Evolutionary conservation across 1,140 invertebrate genomes (phyloP).

Genomic region (Batillaria attramentaria): DNA sequence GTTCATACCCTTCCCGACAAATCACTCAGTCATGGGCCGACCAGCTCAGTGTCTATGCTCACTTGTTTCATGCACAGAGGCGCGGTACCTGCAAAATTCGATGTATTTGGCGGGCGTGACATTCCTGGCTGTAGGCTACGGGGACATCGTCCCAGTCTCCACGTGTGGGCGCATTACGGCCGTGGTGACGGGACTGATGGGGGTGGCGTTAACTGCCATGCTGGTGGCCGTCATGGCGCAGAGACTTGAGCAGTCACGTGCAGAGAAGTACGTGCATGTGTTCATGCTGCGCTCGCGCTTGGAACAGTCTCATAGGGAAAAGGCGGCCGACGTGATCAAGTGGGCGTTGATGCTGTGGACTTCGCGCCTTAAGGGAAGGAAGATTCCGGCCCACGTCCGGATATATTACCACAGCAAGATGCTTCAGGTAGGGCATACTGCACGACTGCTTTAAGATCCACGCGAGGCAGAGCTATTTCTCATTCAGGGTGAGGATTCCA

Average conservation of each 20-base stretch:
- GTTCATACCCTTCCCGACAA: too few relatives aligned
- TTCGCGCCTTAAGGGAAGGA: constrained; percentile 33
- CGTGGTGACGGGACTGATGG: constrained; percentile 67
- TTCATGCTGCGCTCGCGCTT: constrained; percentile 68
- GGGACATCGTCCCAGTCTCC: constrained; percentile 66
- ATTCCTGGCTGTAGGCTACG: constrained; percentile 69
- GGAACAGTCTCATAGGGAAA: constrained; percentile 62
- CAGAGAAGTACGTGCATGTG: constrained; percentile 70
- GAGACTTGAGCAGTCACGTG: constrained; percentile 65
- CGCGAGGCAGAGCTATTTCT: too few relatives aligned
- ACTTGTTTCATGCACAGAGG: too few relatives aligned
- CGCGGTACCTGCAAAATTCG: constrained; percentile 64
- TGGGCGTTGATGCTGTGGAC: constrained; percentile 51
- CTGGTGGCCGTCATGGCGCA: constrained; percentile 67
- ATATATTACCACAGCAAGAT: constrained; percentile 49
- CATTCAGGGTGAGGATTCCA: too few relatives aligned
- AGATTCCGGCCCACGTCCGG: too few relatives aligned
- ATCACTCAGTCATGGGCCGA: too few relatives aligned
- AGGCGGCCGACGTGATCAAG: constrained; percentile 66
- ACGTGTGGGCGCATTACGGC: constrained; percentile 67
- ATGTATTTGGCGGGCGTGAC: constrained; percentile 70
- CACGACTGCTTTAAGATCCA: too few relatives aligned
- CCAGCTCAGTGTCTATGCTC: too few relatives aligned
- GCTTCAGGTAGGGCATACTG: too few relatives aligned
- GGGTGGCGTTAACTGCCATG: constrained; percentile 67